A percentile compares a stretch with the other conserved stretches of the same genome.
phyloP scores from a whole-genome alignment of 2,113 vertebrate species.

The Steatornis caripensis region DNA sequence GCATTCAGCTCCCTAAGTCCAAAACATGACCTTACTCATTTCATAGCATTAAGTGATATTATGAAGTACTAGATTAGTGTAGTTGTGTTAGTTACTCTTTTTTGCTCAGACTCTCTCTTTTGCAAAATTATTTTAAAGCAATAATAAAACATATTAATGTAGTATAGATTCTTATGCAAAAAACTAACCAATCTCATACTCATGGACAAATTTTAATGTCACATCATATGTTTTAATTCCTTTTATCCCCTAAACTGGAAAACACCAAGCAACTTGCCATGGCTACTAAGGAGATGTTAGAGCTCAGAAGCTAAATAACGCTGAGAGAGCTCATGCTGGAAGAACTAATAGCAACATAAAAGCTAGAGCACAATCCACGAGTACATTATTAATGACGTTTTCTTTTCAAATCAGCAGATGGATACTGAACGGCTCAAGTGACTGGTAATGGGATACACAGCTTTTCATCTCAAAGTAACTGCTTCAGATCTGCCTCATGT shows the following conservation, averaged over 20 bases:
- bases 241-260: neutral
- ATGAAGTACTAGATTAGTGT: neutral
- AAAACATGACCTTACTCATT: neutral
- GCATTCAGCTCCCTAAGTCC: neutral
- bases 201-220: neutral
- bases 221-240: neutral
- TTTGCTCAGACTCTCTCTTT: neutral
- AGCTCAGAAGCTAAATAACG: neutral
- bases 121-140: neutral
- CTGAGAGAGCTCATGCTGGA: neutral
- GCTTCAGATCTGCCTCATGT: neutral
- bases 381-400: conserved; percentile 53
- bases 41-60: neutral
- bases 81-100: neutral
- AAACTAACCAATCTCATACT: neutral
- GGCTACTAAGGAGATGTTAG: neutral
- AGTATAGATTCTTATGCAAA: neutral
- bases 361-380: neutral
- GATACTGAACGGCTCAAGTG: neutral
- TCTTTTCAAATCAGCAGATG: conserved; percentile 30
- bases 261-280: neutral
- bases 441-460: conserved; percentile 18
- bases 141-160: neutral
- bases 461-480: neutral
- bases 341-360: conserved; percentile 1